Evolutionary conservation across 2,888 invertebrate genomes (phyloP).

Genomic region (Parascotia fuliginaria): DNA sequence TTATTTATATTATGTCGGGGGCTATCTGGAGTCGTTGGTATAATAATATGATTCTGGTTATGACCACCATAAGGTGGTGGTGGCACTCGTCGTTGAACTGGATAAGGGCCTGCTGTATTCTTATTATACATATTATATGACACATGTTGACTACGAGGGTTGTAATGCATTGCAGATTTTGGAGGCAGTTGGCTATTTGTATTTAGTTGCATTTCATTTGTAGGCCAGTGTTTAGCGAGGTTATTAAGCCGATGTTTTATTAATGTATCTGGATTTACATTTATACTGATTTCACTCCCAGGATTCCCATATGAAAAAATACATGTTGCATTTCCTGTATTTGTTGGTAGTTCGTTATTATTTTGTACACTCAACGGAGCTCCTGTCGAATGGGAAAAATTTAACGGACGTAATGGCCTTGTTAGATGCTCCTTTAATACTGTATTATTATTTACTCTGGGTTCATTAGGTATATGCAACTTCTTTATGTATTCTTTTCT

Average conservation of each 20-base stretch:
- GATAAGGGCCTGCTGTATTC: not conserved
- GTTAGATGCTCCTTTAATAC: conserved; percentile 19
- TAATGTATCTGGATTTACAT: conserved; percentile 24
- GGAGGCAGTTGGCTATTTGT: not conserved
- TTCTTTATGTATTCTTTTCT: conserved; percentile 14
- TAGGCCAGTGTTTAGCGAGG: not conserved
- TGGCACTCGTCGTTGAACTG: not conserved
- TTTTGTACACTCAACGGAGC: not conserved
- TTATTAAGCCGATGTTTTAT: not conserved
- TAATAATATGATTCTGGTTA: not conserved
- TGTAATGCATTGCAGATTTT: not conserved
- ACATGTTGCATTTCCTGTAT: conserved; percentile 15
- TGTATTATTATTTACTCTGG: conserved; percentile 4
- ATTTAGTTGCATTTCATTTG: not conserved
- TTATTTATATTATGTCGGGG: not conserved
- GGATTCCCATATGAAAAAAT: conserved; percentile 42
- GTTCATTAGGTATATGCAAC: not conserved
- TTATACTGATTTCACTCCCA: conserved; percentile 44
- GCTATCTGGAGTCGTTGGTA: not conserved
- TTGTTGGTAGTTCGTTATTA: not conserved
- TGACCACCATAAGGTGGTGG: not conserved
- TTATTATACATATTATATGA: not conserved
- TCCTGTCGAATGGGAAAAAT: not conserved
- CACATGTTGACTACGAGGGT: no score
- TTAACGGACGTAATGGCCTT: conserved; percentile 1